These are phyloP conservation scores for Pyralis farinalis DNA, from an alignment of 2,888 invertebrate species.

Conservation along the genomic window DNA sequence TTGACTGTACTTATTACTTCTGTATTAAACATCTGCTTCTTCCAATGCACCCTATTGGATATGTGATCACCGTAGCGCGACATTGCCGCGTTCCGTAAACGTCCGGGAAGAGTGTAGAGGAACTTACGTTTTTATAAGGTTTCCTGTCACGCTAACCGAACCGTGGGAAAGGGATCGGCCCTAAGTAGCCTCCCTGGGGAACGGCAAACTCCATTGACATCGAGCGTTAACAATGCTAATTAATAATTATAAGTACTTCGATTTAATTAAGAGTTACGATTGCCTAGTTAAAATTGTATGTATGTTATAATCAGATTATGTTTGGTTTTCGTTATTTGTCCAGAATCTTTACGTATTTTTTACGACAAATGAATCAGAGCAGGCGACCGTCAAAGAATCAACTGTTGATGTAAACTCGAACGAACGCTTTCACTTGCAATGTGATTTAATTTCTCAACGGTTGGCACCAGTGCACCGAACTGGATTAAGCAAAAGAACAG, in stretches of 20 bases:
- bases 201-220: slow-evolving; percentile 5
- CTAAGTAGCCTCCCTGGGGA: slow-evolving; percentile 13
- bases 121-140: slow-evolving; percentile 45
- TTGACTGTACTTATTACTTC: no score
- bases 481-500: slow-evolving; percentile 13
- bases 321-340: no score
- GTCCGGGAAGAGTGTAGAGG: slow-evolving; percentile 4
- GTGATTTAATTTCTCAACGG: slow-evolving; percentile 23
- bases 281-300: no score
- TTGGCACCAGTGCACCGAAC: slow-evolving; percentile 10
- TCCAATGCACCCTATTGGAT: slow-evolving; percentile 13
- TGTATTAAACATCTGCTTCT: no score
- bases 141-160: slow-evolving; percentile 36
- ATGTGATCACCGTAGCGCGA: slow-evolving; percentile 17
- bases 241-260: not conserved
- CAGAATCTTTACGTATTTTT: not conserved
- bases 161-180: slow-evolving; percentile 42
- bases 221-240: slow-evolving; percentile 1
- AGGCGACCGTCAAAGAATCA: slow-evolving; percentile 2
- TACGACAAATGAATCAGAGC: slow-evolving; percentile 4
- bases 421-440: slow-evolving; percentile 21
- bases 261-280: not conserved
- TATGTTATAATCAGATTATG: no score
- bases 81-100: slow-evolving; percentile 11
- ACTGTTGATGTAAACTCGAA: slow-evolving; percentile 8